These are phyloP conservation scores for Melanotaenia duboulayi DNA, from an alignment of 2,113 vertebrate genomes.

Conservation along the genomic window DNA sequence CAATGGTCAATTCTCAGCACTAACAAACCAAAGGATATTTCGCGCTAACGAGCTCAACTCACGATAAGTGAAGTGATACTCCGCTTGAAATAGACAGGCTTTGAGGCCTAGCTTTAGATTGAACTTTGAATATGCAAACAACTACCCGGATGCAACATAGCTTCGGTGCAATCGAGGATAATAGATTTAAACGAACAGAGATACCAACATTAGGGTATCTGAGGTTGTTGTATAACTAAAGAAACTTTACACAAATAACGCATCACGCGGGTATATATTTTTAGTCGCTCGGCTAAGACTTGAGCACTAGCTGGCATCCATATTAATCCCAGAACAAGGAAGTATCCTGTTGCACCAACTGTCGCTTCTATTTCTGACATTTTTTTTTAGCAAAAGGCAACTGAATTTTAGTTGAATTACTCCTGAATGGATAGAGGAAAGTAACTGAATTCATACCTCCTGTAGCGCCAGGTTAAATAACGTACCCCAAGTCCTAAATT, in stretches of 20 bases:
- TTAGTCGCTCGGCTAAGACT: constrained; percentile 25
- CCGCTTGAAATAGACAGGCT: constrained; percentile 21
- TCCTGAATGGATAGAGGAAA: too few species aligned
- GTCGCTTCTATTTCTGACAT: not conserved
- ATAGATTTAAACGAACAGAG: not conserved
- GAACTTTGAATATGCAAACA: constrained; percentile 56
- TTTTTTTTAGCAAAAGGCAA: not conserved
- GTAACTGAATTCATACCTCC: too few species aligned
- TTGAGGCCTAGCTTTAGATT: constrained; percentile 52
- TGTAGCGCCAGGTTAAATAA: too few species aligned
- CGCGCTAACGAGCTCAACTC: not conserved
- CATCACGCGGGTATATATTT: constrained; percentile 35
- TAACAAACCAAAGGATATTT: not conserved
- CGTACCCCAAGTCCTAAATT: too few species aligned
- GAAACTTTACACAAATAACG: accelerated
- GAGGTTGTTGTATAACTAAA: not conserved
- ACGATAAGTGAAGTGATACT: not conserved
- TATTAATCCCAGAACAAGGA: constrained; percentile 38
- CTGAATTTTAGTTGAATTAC: accelerated
- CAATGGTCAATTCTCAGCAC: not conserved
- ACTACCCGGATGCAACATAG: not conserved
- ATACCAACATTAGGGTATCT: too few species aligned
- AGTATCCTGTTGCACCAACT: constrained; percentile 36
- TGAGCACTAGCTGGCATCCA: constrained; percentile 1
- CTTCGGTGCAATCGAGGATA: not conserved